These are phyloP conservation scores for Merops nubicus DNA, from an alignment of 2,113 vertebrate species.

Conservation along the genomic window DNA sequence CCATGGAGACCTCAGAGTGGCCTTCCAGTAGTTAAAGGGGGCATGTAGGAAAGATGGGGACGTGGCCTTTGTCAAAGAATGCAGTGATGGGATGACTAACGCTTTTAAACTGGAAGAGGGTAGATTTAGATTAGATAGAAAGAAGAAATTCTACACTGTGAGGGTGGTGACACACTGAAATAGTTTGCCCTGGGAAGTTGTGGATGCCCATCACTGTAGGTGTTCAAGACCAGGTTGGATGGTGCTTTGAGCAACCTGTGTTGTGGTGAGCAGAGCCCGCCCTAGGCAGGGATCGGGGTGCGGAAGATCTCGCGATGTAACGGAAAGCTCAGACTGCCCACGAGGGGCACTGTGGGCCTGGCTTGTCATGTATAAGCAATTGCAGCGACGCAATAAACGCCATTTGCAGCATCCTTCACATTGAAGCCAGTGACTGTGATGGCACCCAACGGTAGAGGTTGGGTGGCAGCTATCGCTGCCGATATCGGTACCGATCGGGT, in stretches of 20 bases:
- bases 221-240: not conserved
- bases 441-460: too few species aligned
- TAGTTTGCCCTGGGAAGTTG: not conserved
- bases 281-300: too few species aligned
- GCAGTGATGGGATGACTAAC: not conserved
- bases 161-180: not conserved
- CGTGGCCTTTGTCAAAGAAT: not conserved
- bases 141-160: not conserved
- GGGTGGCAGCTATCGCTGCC: too few species aligned
- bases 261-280: too few species aligned
- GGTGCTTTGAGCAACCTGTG: not conserved
- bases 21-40: not conserved
- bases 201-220: not conserved
- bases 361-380: too few species aligned
- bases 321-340: too few species aligned
- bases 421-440: too few species aligned
- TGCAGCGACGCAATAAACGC: too few species aligned
- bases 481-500: too few species aligned
- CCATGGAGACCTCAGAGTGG: not conserved
- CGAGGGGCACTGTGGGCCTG: too few species aligned
- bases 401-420: too few species aligned
- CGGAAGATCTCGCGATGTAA: too few species aligned
- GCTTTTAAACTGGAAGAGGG: not conserved
- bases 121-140: not conserved
- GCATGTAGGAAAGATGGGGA: not conserved